Percentiles rank a stretch among this genome's conserved stretches.
These are phyloP conservation scores for Zaprionus vittiger DNA, from an alignment of 1,140 invertebrate species.

Conservation along the genomic window DNA sequence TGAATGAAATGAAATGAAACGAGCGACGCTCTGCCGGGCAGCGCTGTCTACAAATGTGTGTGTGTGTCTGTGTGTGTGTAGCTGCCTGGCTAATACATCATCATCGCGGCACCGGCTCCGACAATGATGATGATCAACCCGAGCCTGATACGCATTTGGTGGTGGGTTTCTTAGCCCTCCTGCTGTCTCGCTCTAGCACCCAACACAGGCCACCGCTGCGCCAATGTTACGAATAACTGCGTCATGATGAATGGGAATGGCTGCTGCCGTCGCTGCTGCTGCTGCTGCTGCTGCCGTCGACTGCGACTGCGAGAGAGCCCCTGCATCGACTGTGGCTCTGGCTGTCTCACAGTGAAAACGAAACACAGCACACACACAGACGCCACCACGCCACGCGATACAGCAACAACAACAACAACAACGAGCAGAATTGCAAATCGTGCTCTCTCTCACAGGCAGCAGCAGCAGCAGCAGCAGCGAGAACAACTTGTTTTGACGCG, in stretches of 20 bases:
- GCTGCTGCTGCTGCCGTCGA: neutral
- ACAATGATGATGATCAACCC: constrained; percentile 18
- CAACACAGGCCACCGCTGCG: constrained; percentile 5
- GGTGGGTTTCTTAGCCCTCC: constrained; percentile 20
- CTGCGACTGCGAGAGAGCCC: neutral
- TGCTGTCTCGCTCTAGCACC: constrained; percentile 38
- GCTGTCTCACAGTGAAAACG: constrained; percentile 27
- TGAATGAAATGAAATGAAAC: constrained; percentile 50
- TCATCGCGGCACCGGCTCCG: constrained; percentile 12
- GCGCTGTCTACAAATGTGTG: neutral
- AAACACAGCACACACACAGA: constrained; percentile 9
- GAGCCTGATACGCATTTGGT: constrained; percentile 24
- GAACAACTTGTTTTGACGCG: constrained; percentile 42
- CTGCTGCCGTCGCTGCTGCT: constrained; percentile 25
- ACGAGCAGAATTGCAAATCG: constrained; percentile 38
- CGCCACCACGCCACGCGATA: neutral
- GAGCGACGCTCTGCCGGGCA: neutral
- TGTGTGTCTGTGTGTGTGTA: neutral
- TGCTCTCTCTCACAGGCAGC: constrained; percentile 31
- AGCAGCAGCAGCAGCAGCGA: neutral
- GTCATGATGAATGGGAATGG: constrained; percentile 55
- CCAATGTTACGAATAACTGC: constrained; percentile 47
- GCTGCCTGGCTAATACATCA: constrained; percentile 45
- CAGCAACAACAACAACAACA: constrained; percentile 7
- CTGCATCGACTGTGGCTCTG: constrained; percentile 6